These are phyloP conservation scores for Girardinus metallicus DNA, from an alignment of 2,797 vertebrate genomes.

Conservation along the genomic window DNA sequence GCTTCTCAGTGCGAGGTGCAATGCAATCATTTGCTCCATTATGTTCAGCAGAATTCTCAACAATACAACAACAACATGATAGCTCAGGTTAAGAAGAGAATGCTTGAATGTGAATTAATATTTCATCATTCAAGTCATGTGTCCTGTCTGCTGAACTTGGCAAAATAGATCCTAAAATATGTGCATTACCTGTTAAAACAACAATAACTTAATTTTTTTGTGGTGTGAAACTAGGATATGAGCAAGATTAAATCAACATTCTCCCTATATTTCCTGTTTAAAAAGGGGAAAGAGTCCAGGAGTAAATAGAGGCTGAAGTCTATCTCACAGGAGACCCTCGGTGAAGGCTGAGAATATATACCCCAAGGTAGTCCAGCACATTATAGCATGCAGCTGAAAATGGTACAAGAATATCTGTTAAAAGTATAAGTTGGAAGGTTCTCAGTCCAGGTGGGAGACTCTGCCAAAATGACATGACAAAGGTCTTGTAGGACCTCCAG, in stretches of 20 bases:
- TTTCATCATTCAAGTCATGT: background rate
- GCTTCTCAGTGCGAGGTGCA: constrained; percentile 9
- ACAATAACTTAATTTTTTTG: background rate
- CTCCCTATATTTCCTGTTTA: background rate
- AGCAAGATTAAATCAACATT: background rate
- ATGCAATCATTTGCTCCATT: constrained; percentile 8
- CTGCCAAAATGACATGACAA: background rate
- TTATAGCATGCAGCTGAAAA: background rate
- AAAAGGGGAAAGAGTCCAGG: background rate
- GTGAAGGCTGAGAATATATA: background rate
- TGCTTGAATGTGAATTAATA: background rate
- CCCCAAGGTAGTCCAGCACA: background rate
- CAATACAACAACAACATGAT: background rate
- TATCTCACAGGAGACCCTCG: background rate
- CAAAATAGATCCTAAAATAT: background rate
- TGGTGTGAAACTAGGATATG: background rate
- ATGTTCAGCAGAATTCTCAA: constrained; percentile 1
- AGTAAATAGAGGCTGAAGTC: background rate
- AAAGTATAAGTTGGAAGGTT: background rate
- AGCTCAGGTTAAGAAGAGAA: background rate
- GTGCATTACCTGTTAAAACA: background rate
- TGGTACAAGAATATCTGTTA: background rate
- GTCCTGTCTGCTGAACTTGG: background rate
- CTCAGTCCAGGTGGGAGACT: background rate
- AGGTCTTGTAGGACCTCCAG: background rate